Evolutionary conservation across 30 jellyfish, hydroid and myxozoan species (phyloP).

Genomic region (Morbakka virulenta): DNA sequence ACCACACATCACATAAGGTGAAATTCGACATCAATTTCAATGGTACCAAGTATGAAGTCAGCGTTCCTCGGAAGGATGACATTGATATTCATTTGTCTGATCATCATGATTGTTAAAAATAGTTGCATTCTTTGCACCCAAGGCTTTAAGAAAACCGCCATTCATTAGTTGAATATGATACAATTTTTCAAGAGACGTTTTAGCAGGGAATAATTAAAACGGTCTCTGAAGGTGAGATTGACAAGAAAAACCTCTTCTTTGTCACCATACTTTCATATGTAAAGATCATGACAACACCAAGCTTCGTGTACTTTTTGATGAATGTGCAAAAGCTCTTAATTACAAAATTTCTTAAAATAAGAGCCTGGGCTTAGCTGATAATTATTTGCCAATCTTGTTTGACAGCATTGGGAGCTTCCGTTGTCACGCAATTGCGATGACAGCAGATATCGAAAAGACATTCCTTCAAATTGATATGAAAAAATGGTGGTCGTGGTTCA

Average conservation of each 20-base stretch:
- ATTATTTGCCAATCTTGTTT: not conserved
- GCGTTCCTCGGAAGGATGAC: not conserved
- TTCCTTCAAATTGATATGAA: not conserved
- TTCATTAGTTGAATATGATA: not conserved
- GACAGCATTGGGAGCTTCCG: conserved; percentile 11
- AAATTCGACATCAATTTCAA: no score
- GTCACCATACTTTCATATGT: not conserved
- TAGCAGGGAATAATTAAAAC: no score
- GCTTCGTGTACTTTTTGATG: not conserved
- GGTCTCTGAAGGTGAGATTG: no score
- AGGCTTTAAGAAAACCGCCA: not conserved
- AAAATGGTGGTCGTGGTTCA: conserved; percentile 3
- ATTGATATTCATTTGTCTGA: not conserved
- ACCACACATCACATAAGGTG: no score
- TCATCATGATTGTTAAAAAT: not conserved
- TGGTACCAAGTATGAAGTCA: not conserved
- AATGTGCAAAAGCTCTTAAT: not conserved
- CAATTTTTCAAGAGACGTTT: no score
- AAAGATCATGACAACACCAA: not conserved
- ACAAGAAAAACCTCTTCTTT: not conserved
- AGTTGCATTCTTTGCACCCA: not conserved
- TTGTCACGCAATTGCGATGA: conserved; percentile 3
- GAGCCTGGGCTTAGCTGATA: not conserved
- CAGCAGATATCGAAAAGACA: conserved; percentile 18
- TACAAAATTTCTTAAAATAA: not conserved